A percentile compares a stretch with the other conserved stretches of the same genome.
phyloP scores from a whole-genome alignment of 2,113 vertebrate species.

The Heterocephalus glaber region DNA sequence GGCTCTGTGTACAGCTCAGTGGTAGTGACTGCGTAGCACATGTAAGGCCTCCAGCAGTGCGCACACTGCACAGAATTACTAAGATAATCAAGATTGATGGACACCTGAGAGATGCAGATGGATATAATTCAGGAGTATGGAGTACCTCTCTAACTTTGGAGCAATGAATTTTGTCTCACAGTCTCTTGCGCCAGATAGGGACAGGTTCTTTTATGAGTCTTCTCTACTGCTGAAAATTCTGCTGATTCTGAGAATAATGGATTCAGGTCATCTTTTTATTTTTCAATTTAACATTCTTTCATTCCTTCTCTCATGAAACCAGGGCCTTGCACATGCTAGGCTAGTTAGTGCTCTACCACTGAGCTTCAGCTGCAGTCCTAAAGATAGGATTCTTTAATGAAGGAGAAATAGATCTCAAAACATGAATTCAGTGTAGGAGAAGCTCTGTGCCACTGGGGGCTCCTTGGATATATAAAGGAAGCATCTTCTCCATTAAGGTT shows the following conservation, averaged over 20 bases:
- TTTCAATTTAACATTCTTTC: neutral
- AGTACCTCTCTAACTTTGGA: neutral
- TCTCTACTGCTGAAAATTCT: neutral
- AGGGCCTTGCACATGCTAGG: neutral
- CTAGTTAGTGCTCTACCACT: neutral
- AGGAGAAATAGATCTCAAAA: neutral
- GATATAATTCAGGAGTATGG: neutral
- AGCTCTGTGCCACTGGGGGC: neutral
- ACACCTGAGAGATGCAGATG: neutral
- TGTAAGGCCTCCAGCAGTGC: neutral
- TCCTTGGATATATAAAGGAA: neutral
- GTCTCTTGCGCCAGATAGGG: neutral
- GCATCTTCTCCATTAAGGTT: neutral
- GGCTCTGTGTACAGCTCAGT: neutral
- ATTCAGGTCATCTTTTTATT: neutral
- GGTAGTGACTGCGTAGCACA: neutral
- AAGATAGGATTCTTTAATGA: neutral
- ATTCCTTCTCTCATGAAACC: neutral
- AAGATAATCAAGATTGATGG: neutral
- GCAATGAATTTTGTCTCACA: neutral
- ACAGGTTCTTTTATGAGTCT: neutral
- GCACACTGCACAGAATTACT: neutral
- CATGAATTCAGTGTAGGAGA: neutral
- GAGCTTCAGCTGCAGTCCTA: neutral
- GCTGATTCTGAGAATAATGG: neutral